Base-by-base conservation (phyloP, 2,888 invertebrate species). In the Girardia tigrina region DNA sequence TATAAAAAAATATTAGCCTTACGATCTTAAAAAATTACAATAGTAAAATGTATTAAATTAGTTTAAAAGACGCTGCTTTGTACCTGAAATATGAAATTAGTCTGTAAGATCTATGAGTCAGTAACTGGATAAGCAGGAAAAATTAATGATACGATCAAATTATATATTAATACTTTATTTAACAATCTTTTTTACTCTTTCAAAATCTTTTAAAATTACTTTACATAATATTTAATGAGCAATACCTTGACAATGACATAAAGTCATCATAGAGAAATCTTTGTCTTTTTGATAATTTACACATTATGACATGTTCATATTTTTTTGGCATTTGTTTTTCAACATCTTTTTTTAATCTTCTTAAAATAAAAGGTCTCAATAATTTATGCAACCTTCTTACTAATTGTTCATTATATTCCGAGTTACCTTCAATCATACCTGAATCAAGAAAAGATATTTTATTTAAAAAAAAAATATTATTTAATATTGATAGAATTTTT, bases 261-360 rank as follows among this genome's bases (percentile, higher is more conserved):
- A 97, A 99, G 85, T 98, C 98, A 86, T 99, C 97, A 86, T 99
- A 98, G 77, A 98, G 88, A 86, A 89, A 94, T 78, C 97, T 88
- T 85, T 99, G 98, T 42, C 98, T 88, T 85, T 94, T 94, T 42
- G 97, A 92, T 79, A 99, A 87, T 73, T 92, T 88, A 82, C 94
- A 95, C 88, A 92, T 88, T 27, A 95, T 88, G 79, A 95, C 89
- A 85, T 94, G 94, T 85, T 97, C 95, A 85, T 91, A 92, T 86
- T 97, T 97, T 84, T 90, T 90, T 77, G 95, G 95, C 88, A 97
- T 89, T 86, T 97, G 94, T 82, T 94, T 93, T 85, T 95, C 95
- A 77, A 95, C 95, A 87, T 95, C 94, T 75, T 88, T 88, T 86
- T 95, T 95, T 80, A 95, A 87, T 79, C 95, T 88, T 78, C 95